Evolutionary conservation across 2,797 vertebrate genomes (phyloP).

Genomic region (Syngnathus rostellatus): DNA sequence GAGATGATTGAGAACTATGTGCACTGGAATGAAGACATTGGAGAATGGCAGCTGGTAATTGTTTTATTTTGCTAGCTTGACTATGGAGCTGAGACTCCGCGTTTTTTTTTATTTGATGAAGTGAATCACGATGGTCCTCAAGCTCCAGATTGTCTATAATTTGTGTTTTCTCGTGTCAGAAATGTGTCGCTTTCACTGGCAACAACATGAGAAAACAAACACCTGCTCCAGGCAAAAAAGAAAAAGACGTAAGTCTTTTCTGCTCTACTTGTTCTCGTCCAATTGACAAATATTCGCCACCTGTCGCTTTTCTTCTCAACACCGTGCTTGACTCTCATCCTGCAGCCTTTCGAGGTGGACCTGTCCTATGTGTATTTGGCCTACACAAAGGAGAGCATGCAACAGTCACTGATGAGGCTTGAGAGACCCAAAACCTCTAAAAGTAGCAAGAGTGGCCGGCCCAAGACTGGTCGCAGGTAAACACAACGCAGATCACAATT

Average conservation of each 20-base stretch:
- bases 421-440: slow-evolving; percentile 93
- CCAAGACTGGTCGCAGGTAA: slow-evolving; percentile 90
- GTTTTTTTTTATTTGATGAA: neutral
- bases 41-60: slow-evolving; percentile 93
- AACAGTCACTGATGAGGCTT: slow-evolving; percentile 91
- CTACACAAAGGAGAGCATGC: slow-evolving; percentile 95
- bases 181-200: slow-evolving; percentile 98
- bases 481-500: neutral
- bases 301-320: neutral
- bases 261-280: neutral
- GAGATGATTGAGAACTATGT: slow-evolving; percentile 99
- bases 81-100: neutral
- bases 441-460: slow-evolving; percentile 79
- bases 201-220: slow-evolving; percentile 99
- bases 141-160: neutral
- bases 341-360: slow-evolving; percentile 93
- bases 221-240: slow-evolving; percentile 91
- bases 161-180: slow-evolving; percentile 63
- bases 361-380: slow-evolving; percentile 94
- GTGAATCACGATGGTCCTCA: neutral
- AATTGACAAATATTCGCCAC: neutral
- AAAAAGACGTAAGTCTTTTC: slow-evolving; percentile 86
- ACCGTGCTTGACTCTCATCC: neutral
- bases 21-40: slow-evolving; percentile 99
- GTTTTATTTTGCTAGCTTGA: neutral